Conservation (phyloP, 2,797 vertebrate genomes). For the Selene dorsalis region DNA sequence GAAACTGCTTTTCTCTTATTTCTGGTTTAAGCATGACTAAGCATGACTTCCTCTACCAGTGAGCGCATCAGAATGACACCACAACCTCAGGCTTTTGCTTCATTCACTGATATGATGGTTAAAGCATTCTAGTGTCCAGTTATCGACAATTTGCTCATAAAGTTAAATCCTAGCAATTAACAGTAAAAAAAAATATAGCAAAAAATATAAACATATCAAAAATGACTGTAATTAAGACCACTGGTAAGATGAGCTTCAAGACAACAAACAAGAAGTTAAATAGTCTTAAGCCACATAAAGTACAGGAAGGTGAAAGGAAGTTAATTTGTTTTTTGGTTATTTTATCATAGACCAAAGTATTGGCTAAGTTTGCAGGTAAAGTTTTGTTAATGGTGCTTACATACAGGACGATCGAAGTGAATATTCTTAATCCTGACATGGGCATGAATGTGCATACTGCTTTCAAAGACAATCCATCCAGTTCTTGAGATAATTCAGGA, state of each 20-base stretch:
- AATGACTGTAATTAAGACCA: not conserved
- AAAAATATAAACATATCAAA: too few relatives aligned
- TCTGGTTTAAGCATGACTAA: constrained; percentile 52
- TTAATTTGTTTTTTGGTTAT: not conserved
- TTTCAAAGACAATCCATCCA: not conserved
- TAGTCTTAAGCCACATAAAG: not conserved
- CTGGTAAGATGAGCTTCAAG: not conserved
- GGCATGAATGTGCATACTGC: too few relatives aligned
- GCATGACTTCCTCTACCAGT: constrained; percentile 50
- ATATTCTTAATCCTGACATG: not conserved
- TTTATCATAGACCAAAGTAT: not conserved
- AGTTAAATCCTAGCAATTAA: not conserved
- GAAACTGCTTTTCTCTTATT: constrained; percentile 56
- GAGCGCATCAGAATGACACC: constrained; percentile 20
- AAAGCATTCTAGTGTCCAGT: not conserved
- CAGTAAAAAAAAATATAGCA: too few relatives aligned
- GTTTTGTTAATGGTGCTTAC: not conserved
- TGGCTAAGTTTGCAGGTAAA: not conserved
- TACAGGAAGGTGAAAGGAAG: not conserved
- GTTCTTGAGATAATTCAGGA: not conserved
- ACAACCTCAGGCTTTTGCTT: constrained; percentile 1
- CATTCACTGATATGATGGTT: constrained; percentile 12
- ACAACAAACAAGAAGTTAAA: not conserved
- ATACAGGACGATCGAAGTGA: not conserved
- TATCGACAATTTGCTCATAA: not conserved